A percentile compares a stretch with the other conserved stretches of the same genome.
Conservation (phyloP, 2,888 invertebrate genomes). For the Ceramica pisi region DNA sequence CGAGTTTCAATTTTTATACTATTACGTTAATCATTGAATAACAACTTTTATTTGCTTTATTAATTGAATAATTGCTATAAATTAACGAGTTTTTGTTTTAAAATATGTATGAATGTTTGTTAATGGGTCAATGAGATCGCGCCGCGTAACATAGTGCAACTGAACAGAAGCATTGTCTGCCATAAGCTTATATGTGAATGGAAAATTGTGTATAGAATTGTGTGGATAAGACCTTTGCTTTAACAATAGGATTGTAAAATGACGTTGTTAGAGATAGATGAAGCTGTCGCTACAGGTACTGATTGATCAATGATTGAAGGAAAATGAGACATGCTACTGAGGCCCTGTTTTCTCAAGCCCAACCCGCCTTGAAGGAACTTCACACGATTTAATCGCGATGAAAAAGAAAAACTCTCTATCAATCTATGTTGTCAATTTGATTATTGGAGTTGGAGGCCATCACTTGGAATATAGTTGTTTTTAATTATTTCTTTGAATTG, state of each 20-base stretch:
- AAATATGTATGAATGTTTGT: conserved; percentile 61
- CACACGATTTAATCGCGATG: no score
- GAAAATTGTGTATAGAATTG: conserved; percentile 74
- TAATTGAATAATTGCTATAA: conserved; percentile 41
- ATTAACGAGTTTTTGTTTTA: conserved; percentile 39
- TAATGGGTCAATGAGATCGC: conserved; percentile 84
- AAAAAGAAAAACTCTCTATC: no score
- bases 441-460: no score
- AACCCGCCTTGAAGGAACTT: no score
- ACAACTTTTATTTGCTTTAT: conserved; percentile 7
- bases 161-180: conserved; percentile 86
- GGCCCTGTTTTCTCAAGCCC: no score
- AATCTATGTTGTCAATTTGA: no score
- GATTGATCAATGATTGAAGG: not conserved
- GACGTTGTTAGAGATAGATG: not conserved
- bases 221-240: conserved; percentile 73
- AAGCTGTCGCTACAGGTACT: not conserved
- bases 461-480: no score
- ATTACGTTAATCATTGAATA: conserved; percentile 18
- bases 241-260: conserved; percentile 40
- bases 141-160: conserved; percentile 82
- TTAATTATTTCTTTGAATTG: no score
- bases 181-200: conserved; percentile 89
- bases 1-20: conserved; percentile 12
- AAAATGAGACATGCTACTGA: not conserved